Evolutionary conservation across 2,888 invertebrate genomes (phyloP).

Genomic region (Quadriops clusia): DNA sequence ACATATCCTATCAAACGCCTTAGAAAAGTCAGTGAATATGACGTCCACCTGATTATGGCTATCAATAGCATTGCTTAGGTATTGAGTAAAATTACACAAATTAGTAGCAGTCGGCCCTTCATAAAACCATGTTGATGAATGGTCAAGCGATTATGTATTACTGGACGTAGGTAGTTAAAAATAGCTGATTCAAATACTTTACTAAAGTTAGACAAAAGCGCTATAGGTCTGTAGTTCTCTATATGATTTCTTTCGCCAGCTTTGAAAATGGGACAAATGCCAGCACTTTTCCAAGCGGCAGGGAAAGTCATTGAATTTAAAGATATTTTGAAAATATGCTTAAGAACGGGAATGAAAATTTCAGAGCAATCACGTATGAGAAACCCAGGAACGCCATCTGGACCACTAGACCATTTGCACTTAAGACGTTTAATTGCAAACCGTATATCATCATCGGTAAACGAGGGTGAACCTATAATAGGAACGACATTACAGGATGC

Average conservation of each 20-base stretch:
- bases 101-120: constrained; percentile 3
- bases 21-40: not conserved
- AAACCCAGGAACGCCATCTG: constrained; percentile 4
- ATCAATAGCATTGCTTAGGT: not conserved
- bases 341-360: not conserved
- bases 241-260: not conserved
- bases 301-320: not conserved
- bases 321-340: constrained; percentile 1
- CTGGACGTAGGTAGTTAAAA: not conserved
- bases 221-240: constrained; percentile 1
- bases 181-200: constrained; percentile 3
- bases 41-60: constrained; percentile 5
- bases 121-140: constrained; percentile 3
- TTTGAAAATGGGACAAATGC: constrained; percentile 4
- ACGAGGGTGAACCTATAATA: too few relatives aligned
- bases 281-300: not conserved
- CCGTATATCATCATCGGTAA: too few relatives aligned
- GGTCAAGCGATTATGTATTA: not conserved
- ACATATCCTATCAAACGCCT: constrained; percentile 6
- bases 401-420: too few relatives aligned
- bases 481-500: too few relatives aligned
- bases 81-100: constrained; percentile 4
- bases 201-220: not conserved
- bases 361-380: constrained; percentile 2
- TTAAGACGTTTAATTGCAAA: too few relatives aligned